Conservation (phyloP, 2,888 invertebrate species). For the Acronicta leporina region DNA sequence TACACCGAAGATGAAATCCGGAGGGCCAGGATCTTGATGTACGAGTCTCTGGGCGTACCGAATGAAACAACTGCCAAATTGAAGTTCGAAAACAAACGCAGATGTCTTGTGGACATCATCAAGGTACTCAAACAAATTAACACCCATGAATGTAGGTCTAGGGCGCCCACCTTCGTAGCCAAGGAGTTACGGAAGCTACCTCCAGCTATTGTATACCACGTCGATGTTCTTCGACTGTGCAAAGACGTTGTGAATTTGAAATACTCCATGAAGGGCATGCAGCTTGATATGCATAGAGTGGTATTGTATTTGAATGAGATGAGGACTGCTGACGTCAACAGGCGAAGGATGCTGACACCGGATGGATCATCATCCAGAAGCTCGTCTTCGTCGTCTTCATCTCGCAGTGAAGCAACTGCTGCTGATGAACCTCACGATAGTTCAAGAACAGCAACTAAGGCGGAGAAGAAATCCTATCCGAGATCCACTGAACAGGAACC, state of each 20-base stretch:
- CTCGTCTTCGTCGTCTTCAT: not conserved
- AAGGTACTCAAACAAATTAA: not conserved
- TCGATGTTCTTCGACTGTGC: not conserved
- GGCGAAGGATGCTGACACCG: not conserved
- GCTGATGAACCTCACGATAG: not conserved
- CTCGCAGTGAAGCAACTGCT: not conserved
- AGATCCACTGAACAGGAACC: not conserved
- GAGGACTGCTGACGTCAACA: not conserved
- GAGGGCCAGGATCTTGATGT: not conserved
- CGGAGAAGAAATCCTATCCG: not conserved
- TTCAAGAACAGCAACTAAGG: not conserved
- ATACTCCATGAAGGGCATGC: not conserved
- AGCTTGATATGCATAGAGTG: not conserved
- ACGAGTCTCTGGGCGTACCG: not conserved
- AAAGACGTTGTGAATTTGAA: not conserved
- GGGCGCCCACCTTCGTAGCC: not conserved
- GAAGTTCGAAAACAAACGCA: not conserved
- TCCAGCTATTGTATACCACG: not conserved
- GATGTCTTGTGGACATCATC: not conserved
- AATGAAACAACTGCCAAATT: not conserved
- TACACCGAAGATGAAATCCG: not conserved
- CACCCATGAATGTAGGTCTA: not conserved
- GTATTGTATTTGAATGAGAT: not conserved
- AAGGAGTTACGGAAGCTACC: not conserved
- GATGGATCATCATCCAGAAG: not conserved